phyloP scores from a whole-genome alignment of 2,113 vertebrate genomes.

The Brienomyrus longianalis region DNA sequence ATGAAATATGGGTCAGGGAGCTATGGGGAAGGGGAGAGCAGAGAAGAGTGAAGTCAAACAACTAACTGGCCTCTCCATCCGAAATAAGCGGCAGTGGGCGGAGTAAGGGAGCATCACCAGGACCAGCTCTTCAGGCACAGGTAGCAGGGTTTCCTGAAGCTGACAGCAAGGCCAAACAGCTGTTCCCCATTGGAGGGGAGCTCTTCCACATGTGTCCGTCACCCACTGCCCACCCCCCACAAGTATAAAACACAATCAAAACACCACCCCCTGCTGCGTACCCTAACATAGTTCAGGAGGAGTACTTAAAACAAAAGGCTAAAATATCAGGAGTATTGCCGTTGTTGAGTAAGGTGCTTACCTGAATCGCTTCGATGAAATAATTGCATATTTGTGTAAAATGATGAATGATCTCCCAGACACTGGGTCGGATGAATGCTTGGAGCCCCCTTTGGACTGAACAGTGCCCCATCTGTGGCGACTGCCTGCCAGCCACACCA shows the following conservation, averaged over 20 bases:
- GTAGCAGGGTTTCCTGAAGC: not conserved
- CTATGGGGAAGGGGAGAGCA: constrained; percentile 38
- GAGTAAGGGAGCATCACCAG: not conserved
- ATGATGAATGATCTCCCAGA: constrained; percentile 23
- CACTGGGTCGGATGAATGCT: constrained; percentile 33
- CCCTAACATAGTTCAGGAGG: not conserved
- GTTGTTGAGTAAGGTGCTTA: not conserved
- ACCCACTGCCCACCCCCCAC: not conserved
- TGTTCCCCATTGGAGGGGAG: not conserved
- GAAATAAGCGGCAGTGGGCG: not conserved
- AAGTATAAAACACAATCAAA: not conserved
- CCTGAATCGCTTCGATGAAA: not conserved
- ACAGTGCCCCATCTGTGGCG: constrained; percentile 22
- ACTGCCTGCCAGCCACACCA: constrained; percentile 39
- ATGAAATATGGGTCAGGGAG: constrained; percentile 71
- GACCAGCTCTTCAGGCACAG: not conserved
- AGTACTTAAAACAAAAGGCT: not conserved
- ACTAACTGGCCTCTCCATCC: constrained; percentile 47
- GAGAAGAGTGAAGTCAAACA: constrained; percentile 22
- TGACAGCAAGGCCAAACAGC: not conserved
- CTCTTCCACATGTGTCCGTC: not conserved
- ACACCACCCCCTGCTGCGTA: not conserved
- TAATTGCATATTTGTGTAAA: not conserved
- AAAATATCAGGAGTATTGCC: not conserved
- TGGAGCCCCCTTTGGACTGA: constrained; percentile 29